Evolutionary conservation across 2,797 vertebrate genomes (phyloP).

Genomic region (Ceryle rudis): DNA sequence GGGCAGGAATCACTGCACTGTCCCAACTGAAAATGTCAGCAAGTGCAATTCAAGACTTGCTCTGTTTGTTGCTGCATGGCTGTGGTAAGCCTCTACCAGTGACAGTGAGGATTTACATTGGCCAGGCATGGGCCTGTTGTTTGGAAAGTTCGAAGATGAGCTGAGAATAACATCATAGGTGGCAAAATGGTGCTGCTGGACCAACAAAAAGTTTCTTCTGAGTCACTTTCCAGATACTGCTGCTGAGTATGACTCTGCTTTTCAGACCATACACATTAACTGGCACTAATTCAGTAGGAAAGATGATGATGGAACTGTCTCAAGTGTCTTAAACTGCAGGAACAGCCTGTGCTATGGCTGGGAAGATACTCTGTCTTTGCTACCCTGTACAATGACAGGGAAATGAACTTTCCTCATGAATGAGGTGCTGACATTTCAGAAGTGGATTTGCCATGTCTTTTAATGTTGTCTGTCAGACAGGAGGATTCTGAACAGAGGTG

Average conservation of each 20-base stretch:
- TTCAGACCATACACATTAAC: slow-evolving; percentile 15
- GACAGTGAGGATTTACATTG: background rate
- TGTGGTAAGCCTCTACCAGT: background rate
- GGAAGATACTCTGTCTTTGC: background rate
- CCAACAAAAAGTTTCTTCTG: slow-evolving; percentile 27
- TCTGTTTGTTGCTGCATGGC: background rate
- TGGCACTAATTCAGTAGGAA: slow-evolving; percentile 38
- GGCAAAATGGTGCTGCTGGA: slow-evolving; percentile 9
- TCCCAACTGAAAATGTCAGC: background rate
- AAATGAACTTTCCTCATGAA: background rate
- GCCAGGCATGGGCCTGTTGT: background rate
- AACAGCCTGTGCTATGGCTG: background rate
- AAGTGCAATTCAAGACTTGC: background rate
- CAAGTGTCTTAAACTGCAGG: background rate
- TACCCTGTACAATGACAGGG: background rate
- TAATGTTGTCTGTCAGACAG: background rate
- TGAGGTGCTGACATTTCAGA: background rate
- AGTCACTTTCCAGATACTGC: slow-evolving; percentile 14
- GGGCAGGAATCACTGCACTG: background rate
- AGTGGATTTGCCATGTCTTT: background rate
- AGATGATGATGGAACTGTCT: background rate
- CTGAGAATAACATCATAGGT: slow-evolving; percentile 35
- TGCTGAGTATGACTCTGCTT: slow-evolving; percentile 42
- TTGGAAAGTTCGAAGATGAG: background rate
- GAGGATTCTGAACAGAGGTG: background rate